phyloP scores from a whole-genome alignment of 2,888 invertebrate species.

The Polydrusus cervinus region DNA sequence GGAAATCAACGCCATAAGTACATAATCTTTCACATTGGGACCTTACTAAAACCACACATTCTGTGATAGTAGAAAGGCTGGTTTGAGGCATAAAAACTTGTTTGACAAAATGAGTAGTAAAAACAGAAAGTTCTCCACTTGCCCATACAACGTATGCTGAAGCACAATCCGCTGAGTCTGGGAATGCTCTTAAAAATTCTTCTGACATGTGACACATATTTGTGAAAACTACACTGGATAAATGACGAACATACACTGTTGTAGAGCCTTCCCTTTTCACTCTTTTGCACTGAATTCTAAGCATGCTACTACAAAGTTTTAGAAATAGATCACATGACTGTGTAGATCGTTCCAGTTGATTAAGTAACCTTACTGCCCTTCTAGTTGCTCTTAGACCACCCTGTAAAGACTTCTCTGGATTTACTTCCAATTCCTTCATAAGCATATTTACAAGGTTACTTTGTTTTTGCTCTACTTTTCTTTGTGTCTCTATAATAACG shows the following conservation, averaged over 20 bases:
- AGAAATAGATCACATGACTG: slow-evolving; percentile 89
- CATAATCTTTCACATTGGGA: slow-evolving; percentile 78
- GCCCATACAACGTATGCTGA: slow-evolving; percentile 94
- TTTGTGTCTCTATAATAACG: slow-evolving; percentile 72
- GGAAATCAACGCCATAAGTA: slow-evolving; percentile 88
- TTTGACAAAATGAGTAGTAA: slow-evolving; percentile 87
- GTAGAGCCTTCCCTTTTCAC: slow-evolving; percentile 88
- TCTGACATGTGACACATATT: slow-evolving; percentile 77
- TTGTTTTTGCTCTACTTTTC: slow-evolving; percentile 79
- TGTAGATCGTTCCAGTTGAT: slow-evolving; percentile 82
- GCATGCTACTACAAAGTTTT: slow-evolving; percentile 85
- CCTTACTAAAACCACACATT: slow-evolving; percentile 88
- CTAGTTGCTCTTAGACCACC: slow-evolving; percentile 91
- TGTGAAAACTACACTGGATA: slow-evolving; percentile 89
- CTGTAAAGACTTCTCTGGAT: slow-evolving; percentile 92
- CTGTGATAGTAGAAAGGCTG: slow-evolving; percentile 86
- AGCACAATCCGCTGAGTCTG: slow-evolving; percentile 82
- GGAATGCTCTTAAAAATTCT: slow-evolving; percentile 88
- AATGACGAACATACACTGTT: slow-evolving; percentile 84
- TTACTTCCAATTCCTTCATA: slow-evolving; percentile 90
- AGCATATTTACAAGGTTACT: slow-evolving; percentile 88
- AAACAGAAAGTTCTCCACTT: slow-evolving; percentile 85
- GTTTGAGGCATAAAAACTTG: slow-evolving; percentile 94
- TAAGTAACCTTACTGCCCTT: slow-evolving; percentile 88
- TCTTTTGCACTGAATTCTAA: slow-evolving; percentile 86